Evolutionary conservation across 2,797 vertebrate genomes (phyloP), one percentile per base, ranked within the genome.

Genomic region (Sebastes taczanowskii): DNA sequence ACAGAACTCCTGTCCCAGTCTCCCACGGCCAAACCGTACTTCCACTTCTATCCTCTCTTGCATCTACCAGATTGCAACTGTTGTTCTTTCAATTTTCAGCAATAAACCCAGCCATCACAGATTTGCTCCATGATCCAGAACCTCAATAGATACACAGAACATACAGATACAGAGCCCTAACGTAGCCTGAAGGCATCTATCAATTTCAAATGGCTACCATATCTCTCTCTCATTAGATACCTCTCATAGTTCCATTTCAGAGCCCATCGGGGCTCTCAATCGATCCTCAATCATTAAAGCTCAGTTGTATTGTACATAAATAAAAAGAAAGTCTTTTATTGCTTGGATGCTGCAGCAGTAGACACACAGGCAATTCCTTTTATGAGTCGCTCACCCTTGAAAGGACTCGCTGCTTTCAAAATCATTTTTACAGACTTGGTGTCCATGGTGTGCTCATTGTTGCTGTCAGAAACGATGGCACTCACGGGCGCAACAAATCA

Each of bases 281-380:
- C 49, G 0, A 72, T 73, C 20, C 71, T 71, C 66, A 81, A 61
- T 85, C 77, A 83, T 84, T 81, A 75, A 77, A 82, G 65, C 74
- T 82, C 58, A 61, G 59, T 58, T 84, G 34, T 67, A 76, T 70
- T 61, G 46, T 76, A 29, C 11, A 64, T 63, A 70, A 81, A 85
- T 79, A 68, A 58, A 81, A 68, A 27, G 1, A 7, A 4, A 13
- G 16, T 83, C 0, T 64, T 73, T 84, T 75, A 85, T 79, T 73
- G 59, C 42, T 58, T 23, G 14, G 18, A 77, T 68, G 71, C 35
- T 20, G 64, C 71, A 58, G 72, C 35, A 79, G 34, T 22, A 72
- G 59, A 80, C 58, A 66, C 55, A 68, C 61, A 73, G 42, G 30
- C 23, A 63, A 60, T 83, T 78, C 84, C 55, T n/a, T 87, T 88